A percentile compares a stretch with the other conserved stretches of the same genome.
Evolutionary conservation across 2,113 vertebrate species (phyloP).

Genomic region (Cryptomyrus ogoouensis): DNA sequence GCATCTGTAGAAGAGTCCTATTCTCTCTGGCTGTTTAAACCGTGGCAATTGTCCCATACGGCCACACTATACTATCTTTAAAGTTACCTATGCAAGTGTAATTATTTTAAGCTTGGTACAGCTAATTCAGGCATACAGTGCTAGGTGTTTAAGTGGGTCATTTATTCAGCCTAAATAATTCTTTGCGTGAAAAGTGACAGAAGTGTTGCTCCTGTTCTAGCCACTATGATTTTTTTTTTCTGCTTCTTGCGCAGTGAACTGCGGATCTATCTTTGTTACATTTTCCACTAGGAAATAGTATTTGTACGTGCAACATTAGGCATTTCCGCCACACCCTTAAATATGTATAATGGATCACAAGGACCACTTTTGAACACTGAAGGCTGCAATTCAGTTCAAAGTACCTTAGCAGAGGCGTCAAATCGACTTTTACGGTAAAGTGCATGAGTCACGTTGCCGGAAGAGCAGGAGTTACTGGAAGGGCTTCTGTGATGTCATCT

Average conservation of each 20-base stretch:
- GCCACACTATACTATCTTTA: not conserved
- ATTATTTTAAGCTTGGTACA: conserved; percentile 3
- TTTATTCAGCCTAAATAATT: conserved; percentile 13
- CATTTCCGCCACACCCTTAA: not conserved
- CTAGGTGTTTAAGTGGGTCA: not conserved
- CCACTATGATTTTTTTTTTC: not conserved
- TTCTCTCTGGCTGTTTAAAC: not conserved
- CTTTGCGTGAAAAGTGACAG: not conserved
- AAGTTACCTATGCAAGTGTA: conserved; percentile 6
- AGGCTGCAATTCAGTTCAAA: not conserved
- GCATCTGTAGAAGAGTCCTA: not conserved
- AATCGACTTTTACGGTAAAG: not conserved
- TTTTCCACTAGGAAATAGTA: not conserved
- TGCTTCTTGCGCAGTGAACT: not conserved
- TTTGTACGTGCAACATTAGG: not conserved
- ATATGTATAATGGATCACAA: not conserved
- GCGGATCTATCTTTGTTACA: not conserved
- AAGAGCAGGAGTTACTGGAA: not conserved
- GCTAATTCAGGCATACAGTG: conserved; percentile 11
- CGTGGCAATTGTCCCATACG: not conserved
- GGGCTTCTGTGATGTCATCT: not conserved
- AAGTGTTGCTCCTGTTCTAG: not conserved
- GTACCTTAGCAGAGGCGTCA: not conserved
- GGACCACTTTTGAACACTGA: not conserved
- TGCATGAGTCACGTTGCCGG: not conserved